A percentile compares a stretch with the other conserved stretches of the same genome.
Evolutionary conservation across 2,888 invertebrate genomes (phyloP).

Genomic region (Thera obeliscata): DNA sequence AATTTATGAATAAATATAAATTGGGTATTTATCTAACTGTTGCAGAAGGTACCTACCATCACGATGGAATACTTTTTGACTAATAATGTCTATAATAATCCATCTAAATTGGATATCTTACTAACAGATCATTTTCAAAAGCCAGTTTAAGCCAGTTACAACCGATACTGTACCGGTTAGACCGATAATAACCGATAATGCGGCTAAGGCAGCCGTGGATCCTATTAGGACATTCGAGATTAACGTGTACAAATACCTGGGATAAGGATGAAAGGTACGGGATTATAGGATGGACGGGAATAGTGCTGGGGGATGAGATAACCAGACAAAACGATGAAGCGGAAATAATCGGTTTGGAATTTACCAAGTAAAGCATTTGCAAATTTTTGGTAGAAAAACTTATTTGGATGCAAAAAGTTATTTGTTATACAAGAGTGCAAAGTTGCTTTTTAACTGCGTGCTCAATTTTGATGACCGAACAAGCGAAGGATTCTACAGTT

Average conservation of each 20-base stretch:
- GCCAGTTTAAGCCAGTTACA: slow-evolving; percentile 1
- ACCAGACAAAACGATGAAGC: slow-evolving; percentile 7
- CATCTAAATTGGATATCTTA: slow-evolving; percentile 25
- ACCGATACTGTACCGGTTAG: slow-evolving; percentile 29
- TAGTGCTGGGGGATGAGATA: slow-evolving; percentile 2
- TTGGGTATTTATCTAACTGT: too few relatives aligned
- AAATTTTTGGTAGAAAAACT: too few relatives aligned
- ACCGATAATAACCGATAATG: slow-evolving; percentile 42
- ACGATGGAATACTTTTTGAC: too few relatives aligned
- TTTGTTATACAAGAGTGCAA: too few relatives aligned
- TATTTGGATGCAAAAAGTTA: too few relatives aligned
- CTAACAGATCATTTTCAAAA: slow-evolving; percentile 35
- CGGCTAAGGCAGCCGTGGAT: slow-evolving; percentile 45
- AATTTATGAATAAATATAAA: too few relatives aligned
- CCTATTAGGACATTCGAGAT: slow-evolving; percentile 45
- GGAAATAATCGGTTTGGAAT: not conserved
- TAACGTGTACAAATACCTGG: slow-evolving; percentile 39
- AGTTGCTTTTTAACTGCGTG: too few relatives aligned
- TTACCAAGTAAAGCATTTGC: not conserved
- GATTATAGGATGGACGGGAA: slow-evolving; percentile 18
- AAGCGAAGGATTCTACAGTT: too few relatives aligned
- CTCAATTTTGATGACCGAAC: too few relatives aligned
- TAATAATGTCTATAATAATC: not conserved
- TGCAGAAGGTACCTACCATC: too few relatives aligned
- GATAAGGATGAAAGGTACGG: slow-evolving; percentile 27